Percentiles rank a stretch among this genome's conserved stretches.
Evolutionary conservation across 2,888 invertebrate genomes (phyloP).

Genomic region (Empis stercorea): DNA sequence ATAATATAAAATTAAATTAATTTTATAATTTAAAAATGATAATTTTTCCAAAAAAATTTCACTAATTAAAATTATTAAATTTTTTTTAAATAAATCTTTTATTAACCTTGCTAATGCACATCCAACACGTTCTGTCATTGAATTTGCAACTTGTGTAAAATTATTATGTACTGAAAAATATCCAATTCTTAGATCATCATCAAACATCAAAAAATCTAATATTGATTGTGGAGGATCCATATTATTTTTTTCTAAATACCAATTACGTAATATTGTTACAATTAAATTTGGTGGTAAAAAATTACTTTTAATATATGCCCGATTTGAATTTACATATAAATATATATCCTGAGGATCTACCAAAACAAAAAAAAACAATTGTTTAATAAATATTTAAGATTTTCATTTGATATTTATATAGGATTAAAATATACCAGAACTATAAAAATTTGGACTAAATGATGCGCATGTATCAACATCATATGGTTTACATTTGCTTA

Average conservation of each 20-base stretch:
- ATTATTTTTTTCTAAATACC: slow-evolving; percentile 14
- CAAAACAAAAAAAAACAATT: too few species aligned
- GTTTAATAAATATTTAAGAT: too few species aligned
- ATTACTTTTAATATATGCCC: slow-evolving; percentile 3
- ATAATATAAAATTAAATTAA: too few species aligned
- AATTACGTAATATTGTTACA: slow-evolving; percentile 8
- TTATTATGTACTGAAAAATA: slow-evolving; percentile 11
- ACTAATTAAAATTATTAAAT: background rate
- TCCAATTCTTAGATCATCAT: slow-evolving; percentile 3
- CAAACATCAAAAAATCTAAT: too few species aligned
- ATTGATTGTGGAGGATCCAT: slow-evolving; percentile 8
- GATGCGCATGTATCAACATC: slow-evolving; percentile 11
- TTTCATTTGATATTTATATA: too few species aligned
- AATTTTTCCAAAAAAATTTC: too few species aligned
- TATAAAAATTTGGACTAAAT: too few species aligned
- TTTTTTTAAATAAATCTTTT: background rate
- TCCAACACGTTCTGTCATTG: slow-evolving; percentile 10
- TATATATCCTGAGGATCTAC: slow-evolving; percentile 4
- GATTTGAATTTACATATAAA: slow-evolving; percentile 9
- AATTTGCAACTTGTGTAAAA: slow-evolving; percentile 13
- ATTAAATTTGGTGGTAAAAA: slow-evolving; percentile 12
- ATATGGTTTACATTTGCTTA: slow-evolving; percentile 7
- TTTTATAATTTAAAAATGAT: too few species aligned
- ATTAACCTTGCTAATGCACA: slow-evolving; percentile 13
- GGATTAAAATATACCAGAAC: too few species aligned